Evolutionary conservation across 2,113 vertebrate species (phyloP).

Genomic region (Leiothrix lutea): DNA sequence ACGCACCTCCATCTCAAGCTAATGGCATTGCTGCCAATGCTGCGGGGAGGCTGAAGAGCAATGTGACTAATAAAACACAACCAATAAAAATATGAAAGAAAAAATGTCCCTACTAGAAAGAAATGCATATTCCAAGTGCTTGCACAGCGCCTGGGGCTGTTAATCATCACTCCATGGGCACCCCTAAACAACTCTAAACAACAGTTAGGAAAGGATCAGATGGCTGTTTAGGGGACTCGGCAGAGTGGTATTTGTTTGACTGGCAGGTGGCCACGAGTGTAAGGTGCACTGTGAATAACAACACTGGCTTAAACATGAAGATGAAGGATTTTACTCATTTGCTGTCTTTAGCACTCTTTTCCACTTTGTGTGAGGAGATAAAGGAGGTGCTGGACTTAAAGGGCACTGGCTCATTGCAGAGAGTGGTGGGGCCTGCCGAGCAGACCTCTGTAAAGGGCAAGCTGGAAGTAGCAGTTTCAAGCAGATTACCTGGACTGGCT

Average conservation of each 20-base stretch:
- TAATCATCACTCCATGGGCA: conserved; percentile 24
- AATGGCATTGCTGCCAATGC: conserved; percentile 9
- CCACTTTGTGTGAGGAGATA: neutral
- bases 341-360: neutral
- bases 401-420: neutral
- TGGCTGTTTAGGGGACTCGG: neutral
- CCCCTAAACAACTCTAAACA: conserved; percentile 33
- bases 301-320: neutral
- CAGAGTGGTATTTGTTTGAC: conserved; percentile 32
- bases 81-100: conserved; percentile 65
- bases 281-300: conserved; percentile 5
- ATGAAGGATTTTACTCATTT: conserved; percentile 32
- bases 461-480: neutral
- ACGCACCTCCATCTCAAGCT: conserved; percentile 14
- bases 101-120: conserved; percentile 47
- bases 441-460: neutral
- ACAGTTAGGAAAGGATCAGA: conserved; percentile 41
- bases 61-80: conserved; percentile 48
- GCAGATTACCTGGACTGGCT: neutral
- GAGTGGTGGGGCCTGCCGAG: neutral
- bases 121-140: conserved; percentile 33
- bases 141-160: neutral
- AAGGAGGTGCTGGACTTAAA: neutral
- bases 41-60: conserved; percentile 61
- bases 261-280: conserved; percentile 47